Evolutionary conservation across 2,888 invertebrate genomes (phyloP).

Genomic region (Mycalesis mineus): DNA sequence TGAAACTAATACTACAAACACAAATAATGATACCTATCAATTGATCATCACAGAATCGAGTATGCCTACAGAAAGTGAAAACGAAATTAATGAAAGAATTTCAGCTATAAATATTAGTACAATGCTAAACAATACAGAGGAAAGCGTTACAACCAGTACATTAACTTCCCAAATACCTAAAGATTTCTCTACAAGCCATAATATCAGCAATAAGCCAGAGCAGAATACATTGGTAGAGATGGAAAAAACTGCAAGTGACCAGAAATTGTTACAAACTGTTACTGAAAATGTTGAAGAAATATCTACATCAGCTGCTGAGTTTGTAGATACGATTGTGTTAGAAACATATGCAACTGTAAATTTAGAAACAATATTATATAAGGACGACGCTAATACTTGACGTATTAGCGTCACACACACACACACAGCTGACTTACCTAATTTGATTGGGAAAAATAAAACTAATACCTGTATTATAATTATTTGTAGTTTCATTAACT

Average conservation of each 20-base stretch:
- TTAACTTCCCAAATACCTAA: neutral
- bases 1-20: neutral
- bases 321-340: neutral
- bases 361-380: neutral
- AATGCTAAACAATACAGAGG: neutral
- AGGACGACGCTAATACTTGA: neutral
- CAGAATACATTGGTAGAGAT: neutral
- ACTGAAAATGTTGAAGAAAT: neutral
- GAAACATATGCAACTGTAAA: neutral
- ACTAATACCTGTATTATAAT: no score
- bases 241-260: neutral
- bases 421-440: no score
- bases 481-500: no score
- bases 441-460: constrained; percentile 1
- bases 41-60: neutral
- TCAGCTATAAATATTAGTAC: neutral
- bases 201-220: neutral
- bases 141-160: neutral
- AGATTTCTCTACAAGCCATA: neutral
- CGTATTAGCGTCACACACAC: no score
- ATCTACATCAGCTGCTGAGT: neutral
- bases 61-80: neutral
- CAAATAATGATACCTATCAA: neutral
- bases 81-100: neutral
- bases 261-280: neutral